Evolutionary conservation across 2,113 vertebrate genomes (phyloP).

Genomic region (Brachyistius frenatus): DNA sequence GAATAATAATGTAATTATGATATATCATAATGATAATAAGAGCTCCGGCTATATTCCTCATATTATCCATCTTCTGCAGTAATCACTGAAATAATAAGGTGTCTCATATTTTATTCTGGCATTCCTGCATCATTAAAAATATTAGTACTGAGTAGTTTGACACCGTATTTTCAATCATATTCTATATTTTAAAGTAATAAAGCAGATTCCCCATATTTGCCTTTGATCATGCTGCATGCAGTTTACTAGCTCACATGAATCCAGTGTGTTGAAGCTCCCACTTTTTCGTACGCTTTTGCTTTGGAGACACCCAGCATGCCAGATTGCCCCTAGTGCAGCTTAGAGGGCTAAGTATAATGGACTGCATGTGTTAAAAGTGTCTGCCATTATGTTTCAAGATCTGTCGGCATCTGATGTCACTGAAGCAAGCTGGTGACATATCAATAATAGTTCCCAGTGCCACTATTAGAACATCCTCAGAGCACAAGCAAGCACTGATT

Average conservation of each 20-base stretch:
- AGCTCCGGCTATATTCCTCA: background rate
- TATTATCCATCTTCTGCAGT: background rate
- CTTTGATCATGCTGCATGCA: background rate
- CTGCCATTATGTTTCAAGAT: constrained; percentile 68
- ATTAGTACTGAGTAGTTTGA: background rate
- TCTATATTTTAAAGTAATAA: background rate
- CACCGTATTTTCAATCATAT: background rate
- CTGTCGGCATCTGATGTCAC: constrained; percentile 64
- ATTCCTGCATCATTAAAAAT: background rate
- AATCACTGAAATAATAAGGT: constrained; percentile 10
- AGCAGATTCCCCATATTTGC: background rate
- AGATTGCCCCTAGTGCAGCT: constrained; percentile 22
- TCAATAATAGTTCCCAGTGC: constrained; percentile 74
- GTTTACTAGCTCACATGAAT: background rate
- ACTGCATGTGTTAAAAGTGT: constrained; percentile 46
- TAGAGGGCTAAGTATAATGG: constrained; percentile 47
- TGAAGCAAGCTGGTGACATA: constrained; percentile 64
- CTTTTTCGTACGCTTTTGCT: constrained; percentile 4
- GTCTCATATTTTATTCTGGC: background rate
- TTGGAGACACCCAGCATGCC: constrained; percentile 15
- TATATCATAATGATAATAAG: background rate
- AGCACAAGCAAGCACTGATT: constrained; percentile 82
- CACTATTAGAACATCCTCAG: constrained; percentile 72
- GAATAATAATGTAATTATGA: background rate
- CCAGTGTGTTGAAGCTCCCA: background rate